Percentiles rank a stretch among this genome's conserved stretches.
Evolutionary conservation across 1,140 invertebrate species (phyloP).

Genomic region (Sitodiplosis mosellana): DNA sequence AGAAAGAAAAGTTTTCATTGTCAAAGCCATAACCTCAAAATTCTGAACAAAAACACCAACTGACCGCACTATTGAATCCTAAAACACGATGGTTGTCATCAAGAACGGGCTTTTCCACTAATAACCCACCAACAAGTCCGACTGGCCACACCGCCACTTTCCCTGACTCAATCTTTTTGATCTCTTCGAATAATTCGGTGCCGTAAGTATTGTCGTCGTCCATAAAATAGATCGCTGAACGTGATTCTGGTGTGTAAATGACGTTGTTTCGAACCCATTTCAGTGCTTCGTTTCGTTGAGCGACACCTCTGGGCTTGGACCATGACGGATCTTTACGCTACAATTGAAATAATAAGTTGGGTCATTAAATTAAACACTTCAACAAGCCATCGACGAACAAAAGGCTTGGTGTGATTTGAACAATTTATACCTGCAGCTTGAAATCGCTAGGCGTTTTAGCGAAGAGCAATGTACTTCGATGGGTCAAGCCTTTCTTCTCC

Average conservation of each 20-base stretch:
- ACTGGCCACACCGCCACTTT: slow-evolving; percentile 95
- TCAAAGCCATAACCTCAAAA: no score
- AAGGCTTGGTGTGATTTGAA: no score
- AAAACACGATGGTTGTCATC: slow-evolving; percentile 44
- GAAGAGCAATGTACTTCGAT: slow-evolving; percentile 19
- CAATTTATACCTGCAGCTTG: slow-evolving; percentile 37
- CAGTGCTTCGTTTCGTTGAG: slow-evolving; percentile 80
- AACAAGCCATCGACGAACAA: neutral
- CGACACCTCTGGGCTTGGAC: slow-evolving; percentile 84
- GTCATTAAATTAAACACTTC: neutral
- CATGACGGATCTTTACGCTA: slow-evolving; percentile 47
- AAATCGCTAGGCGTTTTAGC: slow-evolving; percentile 36
- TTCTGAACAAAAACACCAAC: no score
- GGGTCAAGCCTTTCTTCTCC: slow-evolving; percentile 30
- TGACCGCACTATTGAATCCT: slow-evolving; percentile 48
- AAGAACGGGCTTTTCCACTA: slow-evolving; percentile 67
- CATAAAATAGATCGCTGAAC: slow-evolving; percentile 89
- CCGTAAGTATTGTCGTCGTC: slow-evolving; percentile 83
- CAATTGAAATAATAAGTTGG: neutral
- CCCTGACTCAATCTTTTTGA: slow-evolving; percentile 43
- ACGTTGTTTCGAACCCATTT: slow-evolving; percentile 66
- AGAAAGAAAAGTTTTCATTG: slow-evolving; percentile 17
- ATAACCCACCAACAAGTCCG: slow-evolving; percentile 77
- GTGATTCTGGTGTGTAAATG: slow-evolving; percentile 25
- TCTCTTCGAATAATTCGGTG: slow-evolving; percentile 55